Conservation (phyloP, 1,140 invertebrate genomes). For the Solenopsis fugax region DNA sequence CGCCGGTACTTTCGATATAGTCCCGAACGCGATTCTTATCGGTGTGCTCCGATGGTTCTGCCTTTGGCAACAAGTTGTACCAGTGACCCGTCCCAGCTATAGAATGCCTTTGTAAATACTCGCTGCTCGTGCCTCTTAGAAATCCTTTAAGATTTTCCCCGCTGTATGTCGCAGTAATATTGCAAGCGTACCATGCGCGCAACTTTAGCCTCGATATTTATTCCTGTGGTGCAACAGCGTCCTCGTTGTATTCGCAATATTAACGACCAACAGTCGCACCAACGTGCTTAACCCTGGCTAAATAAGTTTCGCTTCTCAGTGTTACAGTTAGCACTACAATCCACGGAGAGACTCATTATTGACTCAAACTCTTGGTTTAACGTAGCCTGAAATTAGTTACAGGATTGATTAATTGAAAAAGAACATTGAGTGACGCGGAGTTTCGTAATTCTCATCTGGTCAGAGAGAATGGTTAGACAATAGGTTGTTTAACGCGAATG, state of each 20-base stretch:
- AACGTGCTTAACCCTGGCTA: constrained; percentile 44
- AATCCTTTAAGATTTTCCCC: constrained; percentile 61
- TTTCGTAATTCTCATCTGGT: constrained; percentile 24
- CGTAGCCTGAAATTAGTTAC: constrained; percentile 21
- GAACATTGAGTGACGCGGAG: constrained; percentile 11
- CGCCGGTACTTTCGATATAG: constrained; percentile 47
- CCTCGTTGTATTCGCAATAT: constrained; percentile 55
- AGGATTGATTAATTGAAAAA: constrained; percentile 26
- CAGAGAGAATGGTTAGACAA: neutral
- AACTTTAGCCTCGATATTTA: constrained; percentile 62
- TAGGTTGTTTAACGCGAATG: constrained; percentile 13
- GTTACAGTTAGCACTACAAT: constrained; percentile 21
- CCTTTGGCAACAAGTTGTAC: constrained; percentile 62
- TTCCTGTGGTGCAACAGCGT: constrained; percentile 54
- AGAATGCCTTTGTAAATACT: constrained; percentile 61
- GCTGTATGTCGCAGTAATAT: constrained; percentile 51
- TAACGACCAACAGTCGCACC: constrained; percentile 39
- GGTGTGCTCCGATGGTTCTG: constrained; percentile 34
- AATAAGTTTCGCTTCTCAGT: constrained; percentile 45
- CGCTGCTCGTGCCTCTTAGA: constrained; percentile 53
- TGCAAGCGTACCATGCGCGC: constrained; percentile 48
- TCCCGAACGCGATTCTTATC: constrained; percentile 42
- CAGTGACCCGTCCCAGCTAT: constrained; percentile 56
- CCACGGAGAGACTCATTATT: constrained; percentile 18
- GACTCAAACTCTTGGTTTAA: neutral